Base-by-base conservation (phyloP, 2,888 invertebrate species). In the Lochmaea capreae region DNA sequence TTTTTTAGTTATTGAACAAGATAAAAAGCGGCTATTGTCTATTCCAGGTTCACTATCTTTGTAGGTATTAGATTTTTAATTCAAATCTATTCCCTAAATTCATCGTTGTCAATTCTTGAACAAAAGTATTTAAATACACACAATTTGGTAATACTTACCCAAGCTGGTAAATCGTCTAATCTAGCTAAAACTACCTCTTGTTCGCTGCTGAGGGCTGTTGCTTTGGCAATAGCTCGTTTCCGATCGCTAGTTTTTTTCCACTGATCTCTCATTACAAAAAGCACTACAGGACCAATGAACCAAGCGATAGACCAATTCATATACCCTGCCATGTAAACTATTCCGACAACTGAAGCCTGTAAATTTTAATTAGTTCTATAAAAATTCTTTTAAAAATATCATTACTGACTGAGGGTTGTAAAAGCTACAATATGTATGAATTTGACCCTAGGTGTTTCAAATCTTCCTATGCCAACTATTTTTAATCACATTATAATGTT, bases 121-220 rank as follows among this genome's bases (percentile, higher is more conserved):
- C 14, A 46, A 14, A 46, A 46, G 14, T 52, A 14, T 3, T 52
- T 16, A 9, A 52, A 14, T 16, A 16, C 16, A 33, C 3, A 46
- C 6, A 11, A 57, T 43, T 57, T 42, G 54, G 65, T 6, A 10
- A 11, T 62, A 83, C 90, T 89, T 87, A 96, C 97, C 98, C 98
- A 98, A 39, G 97, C 94, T 46, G 98, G 98, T 81, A 98, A 88
- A 87, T 98, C 97, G 84, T 96, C 94, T 68, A 98, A 91, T 83
- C 95, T 90, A 3, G 95, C 96, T 77, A 95, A 89, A 76, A 98
- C 94, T 49, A 97, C 92, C 81, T 95, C 94, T 87, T 95, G 95
- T 87, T 98, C 97, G 67, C 93, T 93, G 1, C 93, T 91, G 81
- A 92, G 84, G 0, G 95, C 95, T 4, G 93, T 91, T 12, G 93